phyloP scores from a whole-genome alignment of 2,888 invertebrate genomes.

The Girardia tigrina region DNA sequence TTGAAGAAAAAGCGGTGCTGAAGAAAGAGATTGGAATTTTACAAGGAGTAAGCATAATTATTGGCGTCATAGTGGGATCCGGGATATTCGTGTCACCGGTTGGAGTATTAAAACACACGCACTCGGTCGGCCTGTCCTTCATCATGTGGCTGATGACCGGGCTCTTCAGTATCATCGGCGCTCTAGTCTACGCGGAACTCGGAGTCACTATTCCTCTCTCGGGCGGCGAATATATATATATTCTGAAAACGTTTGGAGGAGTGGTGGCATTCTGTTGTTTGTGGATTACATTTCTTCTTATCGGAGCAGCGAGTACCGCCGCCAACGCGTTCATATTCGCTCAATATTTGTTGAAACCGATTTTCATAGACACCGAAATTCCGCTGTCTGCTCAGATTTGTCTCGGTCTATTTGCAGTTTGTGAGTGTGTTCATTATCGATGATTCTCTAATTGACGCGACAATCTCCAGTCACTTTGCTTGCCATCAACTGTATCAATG shows the following conservation, averaged over 20 bases:
- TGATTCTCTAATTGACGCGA: neutral
- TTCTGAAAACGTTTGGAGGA: conserved; percentile 45
- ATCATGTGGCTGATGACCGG: conserved; percentile 74
- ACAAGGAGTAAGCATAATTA: conserved; percentile 75
- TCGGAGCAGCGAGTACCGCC: conserved; percentile 45
- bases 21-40: conserved; percentile 54
- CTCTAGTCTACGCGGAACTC: conserved; percentile 74
- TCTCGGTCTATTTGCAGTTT: conserved; percentile 42
- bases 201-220: conserved; percentile 68
- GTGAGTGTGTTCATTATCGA: conserved; percentile 42
- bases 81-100: conserved; percentile 88
- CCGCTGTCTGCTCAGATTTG: conserved; percentile 41
- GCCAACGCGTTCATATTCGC: conserved; percentile 46
- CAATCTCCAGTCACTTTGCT: conserved; percentile 33
- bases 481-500: conserved; percentile 42
- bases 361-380: conserved; percentile 43
- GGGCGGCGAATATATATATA: conserved; percentile 53
- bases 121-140: conserved; percentile 70
- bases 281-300: conserved; percentile 46
- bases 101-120: conserved; percentile 68
- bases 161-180: conserved; percentile 62
- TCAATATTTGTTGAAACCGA: conserved; percentile 44
- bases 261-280: conserved; percentile 45
- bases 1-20: neutral
- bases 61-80: conserved; percentile 79